Evolutionary conservation across 2,797 vertebrate genomes (phyloP), one percentile per base, ranked within the genome.

Genomic region (Lophius americanus): DNA sequence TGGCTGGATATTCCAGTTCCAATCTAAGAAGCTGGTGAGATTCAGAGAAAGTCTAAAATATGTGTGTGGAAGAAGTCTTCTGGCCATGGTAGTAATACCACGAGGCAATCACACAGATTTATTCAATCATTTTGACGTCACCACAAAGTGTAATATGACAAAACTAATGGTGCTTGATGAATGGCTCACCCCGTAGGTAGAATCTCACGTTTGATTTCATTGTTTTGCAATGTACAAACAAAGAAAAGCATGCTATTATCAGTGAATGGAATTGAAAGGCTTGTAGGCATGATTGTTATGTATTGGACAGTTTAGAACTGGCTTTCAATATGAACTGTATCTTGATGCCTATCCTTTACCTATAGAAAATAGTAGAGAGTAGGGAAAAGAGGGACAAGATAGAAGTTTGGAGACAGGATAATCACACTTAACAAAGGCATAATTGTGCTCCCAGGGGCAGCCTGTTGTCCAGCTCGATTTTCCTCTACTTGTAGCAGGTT

Each of bases 381-480:
- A 64, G 73, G 61, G 59, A 69, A 67, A 65, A 58, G 54, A 70
- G 48, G 58, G 70, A 56, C 35, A 4, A 44, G 46, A 73, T 78
- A 59, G 52, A 13, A 70, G 69, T 54, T 53, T 42, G 68, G 70
- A 73, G 73, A 66, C 70, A 68, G 70, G 75, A 81, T 85, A 74
- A 84, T 74, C 84, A 81, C 76, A 83, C 79, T 89, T 83, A 89
- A 91, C 87, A 91, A 91, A 91, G 84, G 72, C 79, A 89, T 79
- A 91, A 82, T 81, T 89, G 54, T 81, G 67, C 70, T 76, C 84
- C 84, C 82, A 67, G 75, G 71, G 89, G 78, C 77, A 79, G 84
- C 83, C 68, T 79, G 77, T 74, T 86, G 81, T 91, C 87, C 81
- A 91, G 79, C 82, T 85, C 12, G 68, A 76, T 90, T 87, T 91